These are phyloP conservation scores for Byasa hedistus DNA, from an alignment of 2,888 invertebrate genomes.

Conservation along the genomic window DNA sequence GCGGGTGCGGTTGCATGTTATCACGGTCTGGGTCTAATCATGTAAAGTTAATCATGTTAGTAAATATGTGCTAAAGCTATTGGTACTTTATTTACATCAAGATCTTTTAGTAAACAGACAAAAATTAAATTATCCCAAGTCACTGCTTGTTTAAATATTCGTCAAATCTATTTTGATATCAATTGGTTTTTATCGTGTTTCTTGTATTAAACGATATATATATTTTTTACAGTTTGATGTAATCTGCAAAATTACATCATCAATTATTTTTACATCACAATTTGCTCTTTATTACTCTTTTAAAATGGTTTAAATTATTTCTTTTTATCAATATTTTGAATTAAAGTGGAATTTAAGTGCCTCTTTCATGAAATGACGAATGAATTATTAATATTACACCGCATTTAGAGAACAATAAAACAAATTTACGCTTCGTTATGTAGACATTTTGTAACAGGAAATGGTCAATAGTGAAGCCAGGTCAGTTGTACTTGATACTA, in stretches of 20 bases:
- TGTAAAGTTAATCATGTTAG: slow-evolving; percentile 20
- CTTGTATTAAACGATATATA: not conserved
- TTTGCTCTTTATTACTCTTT: no score
- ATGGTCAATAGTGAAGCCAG: not conserved
- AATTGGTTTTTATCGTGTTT: not conserved
- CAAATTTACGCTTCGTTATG: no score
- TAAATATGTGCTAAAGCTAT: slow-evolving; percentile 15
- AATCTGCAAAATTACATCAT: no score
- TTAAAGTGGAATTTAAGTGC: no score
- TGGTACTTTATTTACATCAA: slow-evolving; percentile 11
- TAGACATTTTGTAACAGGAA: slow-evolving; percentile 11
- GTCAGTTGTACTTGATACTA: not conserved
- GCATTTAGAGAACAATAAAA: no score
- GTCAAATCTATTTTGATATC: not conserved
- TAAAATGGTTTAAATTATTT: no score
- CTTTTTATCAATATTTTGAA: no score
- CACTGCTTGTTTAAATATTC: slow-evolving; percentile 14
- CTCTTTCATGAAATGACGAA: no score
- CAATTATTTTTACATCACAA: no score
- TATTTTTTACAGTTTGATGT: not conserved
- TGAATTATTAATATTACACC: no score
- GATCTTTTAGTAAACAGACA: not conserved
- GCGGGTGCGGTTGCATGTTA: slow-evolving; percentile 39
- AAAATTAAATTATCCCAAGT: not conserved
- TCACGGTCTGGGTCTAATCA: slow-evolving; percentile 39